Conservation (phyloP, 1,140 invertebrate genomes). For the Drosophila yakuba region DNA sequence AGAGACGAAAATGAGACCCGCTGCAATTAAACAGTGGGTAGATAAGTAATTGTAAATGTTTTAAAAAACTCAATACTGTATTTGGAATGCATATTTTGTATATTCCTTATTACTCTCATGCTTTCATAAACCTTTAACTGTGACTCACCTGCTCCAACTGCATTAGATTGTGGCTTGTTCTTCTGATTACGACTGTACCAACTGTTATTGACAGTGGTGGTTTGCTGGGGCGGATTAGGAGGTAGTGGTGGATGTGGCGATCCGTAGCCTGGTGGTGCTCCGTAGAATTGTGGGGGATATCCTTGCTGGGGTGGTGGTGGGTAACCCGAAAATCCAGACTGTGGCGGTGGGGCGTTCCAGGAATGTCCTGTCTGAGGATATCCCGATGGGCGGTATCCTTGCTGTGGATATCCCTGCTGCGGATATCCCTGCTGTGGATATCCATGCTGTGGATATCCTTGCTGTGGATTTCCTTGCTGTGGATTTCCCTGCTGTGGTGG, state of each 20-base stretch:
- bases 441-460: background rate
- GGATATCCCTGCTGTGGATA: conserved; percentile 23
- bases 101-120: too few species aligned
- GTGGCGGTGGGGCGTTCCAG: conserved; percentile 14
- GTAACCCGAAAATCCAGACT: conserved; percentile 10
- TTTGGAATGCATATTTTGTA: background rate
- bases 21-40: conserved; percentile 12
- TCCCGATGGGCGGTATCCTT: conserved; percentile 34
- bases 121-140: background rate
- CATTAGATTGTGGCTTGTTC: conserved; percentile 69
- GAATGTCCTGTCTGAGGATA: conserved; percentile 7
- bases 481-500: conserved; percentile 3
- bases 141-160: conserved; percentile 55
- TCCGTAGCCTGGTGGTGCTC: conserved; percentile 15
- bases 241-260: conserved; percentile 2
- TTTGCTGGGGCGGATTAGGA: conserved; percentile 5
- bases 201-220: conserved; percentile 1
- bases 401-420: conserved; percentile 29
- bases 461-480: conserved; percentile 9
- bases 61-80: too few species aligned
- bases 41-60: too few species aligned
- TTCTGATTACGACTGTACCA: conserved; percentile 56
- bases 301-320: conserved; percentile 1
- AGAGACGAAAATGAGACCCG: conserved; percentile 58
- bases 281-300: conserved; percentile 42